phyloP scores from a whole-genome alignment of 2,797 vertebrate species.

The Siniperca undulata region DNA sequence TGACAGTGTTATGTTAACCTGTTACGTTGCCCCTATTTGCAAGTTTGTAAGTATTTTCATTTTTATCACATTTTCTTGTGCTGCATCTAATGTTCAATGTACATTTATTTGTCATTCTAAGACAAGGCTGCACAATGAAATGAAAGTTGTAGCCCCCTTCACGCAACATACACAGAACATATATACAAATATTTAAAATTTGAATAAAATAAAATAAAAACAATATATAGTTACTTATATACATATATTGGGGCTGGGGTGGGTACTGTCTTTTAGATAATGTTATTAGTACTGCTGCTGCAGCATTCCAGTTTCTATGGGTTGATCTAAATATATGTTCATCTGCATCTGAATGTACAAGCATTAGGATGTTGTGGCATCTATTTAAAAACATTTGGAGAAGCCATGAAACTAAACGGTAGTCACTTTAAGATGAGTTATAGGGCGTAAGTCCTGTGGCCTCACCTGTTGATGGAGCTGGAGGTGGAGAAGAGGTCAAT shows the following conservation, averaged over 20 bases:
- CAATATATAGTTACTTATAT: no score
- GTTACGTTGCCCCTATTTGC: background rate
- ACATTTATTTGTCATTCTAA: no score
- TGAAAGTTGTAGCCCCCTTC: no score
- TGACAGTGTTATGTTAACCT: background rate
- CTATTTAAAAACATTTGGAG: background rate
- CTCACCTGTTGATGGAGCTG: constrained; percentile 92
- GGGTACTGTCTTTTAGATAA: no score
- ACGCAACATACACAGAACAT: no score
- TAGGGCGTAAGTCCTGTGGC: background rate
- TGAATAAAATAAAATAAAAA: no score
- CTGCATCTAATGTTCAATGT: background rate
- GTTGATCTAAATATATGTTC: background rate
- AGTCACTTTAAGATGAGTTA: background rate
- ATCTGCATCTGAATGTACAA: background rate
- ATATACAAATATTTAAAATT: no score
- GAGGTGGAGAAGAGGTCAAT: constrained; percentile 95
- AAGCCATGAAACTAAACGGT: background rate
- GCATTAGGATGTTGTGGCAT: background rate
- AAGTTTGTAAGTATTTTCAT: background rate
- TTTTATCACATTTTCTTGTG: background rate
- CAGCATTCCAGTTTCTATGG: background rate
- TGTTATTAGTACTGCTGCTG: background rate
- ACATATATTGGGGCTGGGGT: no score
- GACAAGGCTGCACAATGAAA: no score